Percentiles rank a stretch among this genome's conserved stretches.
phyloP scores from a whole-genome alignment of 2,113 vertebrate species.

The Paramisgurnus dabryanus region DNA sequence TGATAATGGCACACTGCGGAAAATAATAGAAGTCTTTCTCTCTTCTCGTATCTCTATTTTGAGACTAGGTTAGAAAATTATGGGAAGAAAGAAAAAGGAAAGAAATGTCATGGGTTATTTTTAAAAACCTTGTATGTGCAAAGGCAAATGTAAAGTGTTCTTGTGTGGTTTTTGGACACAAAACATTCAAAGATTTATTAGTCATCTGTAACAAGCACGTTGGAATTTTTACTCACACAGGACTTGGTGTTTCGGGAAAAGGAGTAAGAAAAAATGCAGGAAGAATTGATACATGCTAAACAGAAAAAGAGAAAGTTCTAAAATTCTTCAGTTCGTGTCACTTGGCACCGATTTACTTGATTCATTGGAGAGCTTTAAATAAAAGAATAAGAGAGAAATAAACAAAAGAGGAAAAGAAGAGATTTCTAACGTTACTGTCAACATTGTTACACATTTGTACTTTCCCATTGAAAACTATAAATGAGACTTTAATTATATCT shows the following conservation, averaged over 20 bases:
- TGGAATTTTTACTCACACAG: conserved; percentile 28
- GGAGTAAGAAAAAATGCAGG: not conserved
- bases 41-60: conserved; percentile 31
- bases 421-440: not conserved
- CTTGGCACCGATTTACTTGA: conserved; percentile 34
- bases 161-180: not conserved
- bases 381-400: conserved; percentile 25
- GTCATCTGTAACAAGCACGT: not conserved
- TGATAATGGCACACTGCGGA: conserved; percentile 78
- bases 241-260: conserved; percentile 20
- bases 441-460: no score
- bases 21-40: conserved; percentile 67
- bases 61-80: conserved; percentile 27
- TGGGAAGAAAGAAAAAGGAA: not conserved
- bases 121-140: not conserved
- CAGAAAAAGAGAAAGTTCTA: conserved; percentile 12
- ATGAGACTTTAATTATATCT: no score
- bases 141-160: conserved; percentile 25
- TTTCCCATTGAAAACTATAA: no score
- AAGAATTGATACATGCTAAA: conserved; percentile 4
- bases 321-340: conserved; percentile 37
- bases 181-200: conserved; percentile 19
- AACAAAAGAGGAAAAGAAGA: conserved; percentile 39
- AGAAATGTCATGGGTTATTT: not conserved
- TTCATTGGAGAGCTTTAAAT: conserved; percentile 21